These are phyloP conservation scores for Neoitamus cyanurus DNA, from an alignment of 2,888 invertebrate species.

Conservation along the genomic window DNA sequence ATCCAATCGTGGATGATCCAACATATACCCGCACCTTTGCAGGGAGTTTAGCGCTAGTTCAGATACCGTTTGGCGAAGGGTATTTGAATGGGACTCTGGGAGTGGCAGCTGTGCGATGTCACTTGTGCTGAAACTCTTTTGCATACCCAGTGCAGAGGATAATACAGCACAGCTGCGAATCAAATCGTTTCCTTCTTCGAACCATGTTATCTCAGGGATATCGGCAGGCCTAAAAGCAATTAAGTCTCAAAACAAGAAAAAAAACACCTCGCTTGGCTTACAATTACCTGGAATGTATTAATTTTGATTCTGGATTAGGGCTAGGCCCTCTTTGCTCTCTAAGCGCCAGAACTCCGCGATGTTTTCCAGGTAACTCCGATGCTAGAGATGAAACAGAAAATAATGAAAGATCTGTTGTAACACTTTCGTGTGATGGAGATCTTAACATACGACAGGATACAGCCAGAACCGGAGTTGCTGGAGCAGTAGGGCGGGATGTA, in stretches of 20 bases:
- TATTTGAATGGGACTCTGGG: constrained; percentile 61
- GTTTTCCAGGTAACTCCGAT: constrained; percentile 67
- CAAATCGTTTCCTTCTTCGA: constrained; percentile 82
- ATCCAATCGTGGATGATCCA: constrained; percentile 72
- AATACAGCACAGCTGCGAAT: constrained; percentile 84
- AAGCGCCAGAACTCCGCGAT: constrained; percentile 67
- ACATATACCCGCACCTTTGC: constrained; percentile 68
- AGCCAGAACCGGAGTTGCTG: constrained; percentile 60
- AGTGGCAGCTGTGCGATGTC: constrained; percentile 76
- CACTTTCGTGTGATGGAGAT: constrained; percentile 86
- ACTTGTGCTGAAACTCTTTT: constrained; percentile 85
- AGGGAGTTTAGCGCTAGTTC: constrained; percentile 71
- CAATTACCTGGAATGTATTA: constrained; percentile 53
- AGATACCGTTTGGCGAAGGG: constrained; percentile 67
- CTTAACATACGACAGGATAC: constrained; percentile 75
- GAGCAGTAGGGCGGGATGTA: constrained; percentile 55
- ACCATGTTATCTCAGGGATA: constrained; percentile 74
- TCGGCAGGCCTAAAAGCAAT: constrained; percentile 65
- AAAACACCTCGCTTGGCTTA: background rate
- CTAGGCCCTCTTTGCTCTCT: constrained; percentile 73
- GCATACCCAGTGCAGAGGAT: constrained; percentile 82
- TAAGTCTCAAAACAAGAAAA: background rate
- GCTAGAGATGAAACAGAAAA: constrained; percentile 80
- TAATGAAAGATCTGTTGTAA: constrained; percentile 83
- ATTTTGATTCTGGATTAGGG: constrained; percentile 76